Evolutionary conservation across 2,113 vertebrate genomes (phyloP).

Genomic region (Callaeas wilsoni): DNA sequence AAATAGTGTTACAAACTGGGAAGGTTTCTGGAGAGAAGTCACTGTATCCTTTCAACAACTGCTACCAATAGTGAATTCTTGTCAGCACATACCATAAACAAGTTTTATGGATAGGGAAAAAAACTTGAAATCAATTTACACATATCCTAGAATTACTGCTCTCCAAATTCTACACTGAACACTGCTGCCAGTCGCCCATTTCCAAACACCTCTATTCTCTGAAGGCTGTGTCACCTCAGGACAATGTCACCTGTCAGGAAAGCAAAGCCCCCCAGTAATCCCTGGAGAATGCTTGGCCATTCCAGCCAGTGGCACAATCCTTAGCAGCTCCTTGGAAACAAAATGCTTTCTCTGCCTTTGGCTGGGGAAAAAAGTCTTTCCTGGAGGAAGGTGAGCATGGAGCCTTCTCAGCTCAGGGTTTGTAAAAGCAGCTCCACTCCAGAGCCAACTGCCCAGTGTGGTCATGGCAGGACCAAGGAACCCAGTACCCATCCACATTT

Average conservation of each 20-base stretch:
- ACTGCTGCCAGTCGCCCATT: not conserved
- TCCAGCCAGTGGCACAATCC: not conserved
- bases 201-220: not conserved
- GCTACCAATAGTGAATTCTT: not conserved
- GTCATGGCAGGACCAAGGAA: not conserved
- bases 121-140: not conserved
- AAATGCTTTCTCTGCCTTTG: not conserved
- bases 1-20: not conserved
- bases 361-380: not conserved
- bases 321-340: not conserved
- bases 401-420: not conserved
- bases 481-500: not conserved
- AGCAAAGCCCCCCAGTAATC: not conserved
- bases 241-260: not conserved
- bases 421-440: not conserved
- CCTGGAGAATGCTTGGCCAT: not conserved
- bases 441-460: not conserved
- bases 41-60: not conserved
- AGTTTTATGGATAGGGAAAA: not conserved
- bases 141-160: not conserved
- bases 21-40: not conserved
- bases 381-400: not conserved
- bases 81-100: not conserved
- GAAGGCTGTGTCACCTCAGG: not conserved
- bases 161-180: not conserved